phyloP scores from a whole-genome alignment of 2,888 invertebrate genomes.

The Pyralis farinalis region DNA sequence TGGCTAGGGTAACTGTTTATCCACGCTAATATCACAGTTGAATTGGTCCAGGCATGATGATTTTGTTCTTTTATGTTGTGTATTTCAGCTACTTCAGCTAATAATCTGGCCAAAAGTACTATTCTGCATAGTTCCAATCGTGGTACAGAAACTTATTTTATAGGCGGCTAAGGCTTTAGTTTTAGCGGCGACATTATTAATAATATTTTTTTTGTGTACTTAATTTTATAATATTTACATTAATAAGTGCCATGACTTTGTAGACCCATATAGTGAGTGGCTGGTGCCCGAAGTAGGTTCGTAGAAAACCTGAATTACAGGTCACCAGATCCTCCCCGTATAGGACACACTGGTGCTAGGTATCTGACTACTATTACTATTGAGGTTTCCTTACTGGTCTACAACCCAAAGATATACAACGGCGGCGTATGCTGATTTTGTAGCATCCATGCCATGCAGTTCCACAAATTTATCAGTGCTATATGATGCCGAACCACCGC shows the following conservation, averaged over 20 bases:
- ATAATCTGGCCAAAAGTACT: not conserved
- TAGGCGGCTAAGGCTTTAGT: constrained; percentile 5
- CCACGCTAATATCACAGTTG: constrained; percentile 5
- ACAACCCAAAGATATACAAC: constrained; percentile 14
- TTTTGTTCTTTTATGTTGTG: not conserved
- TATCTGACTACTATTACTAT: constrained; percentile 13
- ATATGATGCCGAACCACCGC: constrained; percentile 1
- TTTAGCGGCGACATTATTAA: too few species aligned
- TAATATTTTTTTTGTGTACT: too few species aligned
- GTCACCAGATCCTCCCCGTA: too few species aligned
- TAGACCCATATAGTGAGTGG: too few species aligned
- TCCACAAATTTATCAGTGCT: not conserved
- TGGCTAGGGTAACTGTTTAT: not conserved
- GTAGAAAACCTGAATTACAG: too few species aligned
- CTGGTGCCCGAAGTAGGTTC: too few species aligned
- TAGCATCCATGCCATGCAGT: constrained; percentile 7
- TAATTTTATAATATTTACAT: too few species aligned
- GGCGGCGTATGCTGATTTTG: constrained; percentile 7
- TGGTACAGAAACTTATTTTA: constrained; percentile 7
- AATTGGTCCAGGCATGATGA: constrained; percentile 3
- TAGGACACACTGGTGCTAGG: too few species aligned
- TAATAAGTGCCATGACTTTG: too few species aligned
- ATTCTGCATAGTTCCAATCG: constrained; percentile 4
- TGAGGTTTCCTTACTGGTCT: constrained; percentile 4
- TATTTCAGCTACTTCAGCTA: constrained; percentile 3